Base-by-base conservation (phyloP, 1,140 invertebrate genomes). In the Leptopilina clavipes region DNA sequence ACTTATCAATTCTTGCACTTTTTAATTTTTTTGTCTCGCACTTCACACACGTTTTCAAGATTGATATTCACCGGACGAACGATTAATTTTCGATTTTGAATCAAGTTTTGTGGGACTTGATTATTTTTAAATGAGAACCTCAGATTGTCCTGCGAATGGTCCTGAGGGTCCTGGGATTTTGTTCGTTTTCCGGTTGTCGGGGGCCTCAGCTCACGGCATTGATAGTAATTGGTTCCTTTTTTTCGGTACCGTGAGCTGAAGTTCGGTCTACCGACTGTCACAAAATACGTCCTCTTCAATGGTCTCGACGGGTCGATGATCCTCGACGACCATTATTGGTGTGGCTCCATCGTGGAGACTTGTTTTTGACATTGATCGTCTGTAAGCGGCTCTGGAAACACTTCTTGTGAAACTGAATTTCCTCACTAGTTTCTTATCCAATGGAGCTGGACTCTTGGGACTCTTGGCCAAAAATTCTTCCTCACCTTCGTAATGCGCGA, bases 361-460 rank as follows among this genome's bases (percentile, higher is more conserved):
- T 14, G 92, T 91, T 79, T 92, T 93, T 6, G 91, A 92, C 45
- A 89, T 86, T 6, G 93, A 92, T 65, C 91, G 89, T 80, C 93
- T 91, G 83, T 93, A 94, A 9, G 92, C 90, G 65, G 94, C 93
- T 19, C 91, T 89, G 0, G 93, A 94, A 2, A 94, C 92, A 81
- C 92, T 93, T 77, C 93, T 92, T 0, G 93, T 94, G 76, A 94
- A 94, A 40, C 93, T 93, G 85, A 94, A 93, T 59, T 93, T 92
- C 45, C 93, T 84, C 0, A 90, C 89, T 3, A 91, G 91, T 89
- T 90, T 93, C 86, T 88, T 93, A 87, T 86, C 93, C 78, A 92
- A 86, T 65, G 92, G 91, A 71, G 89, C 91, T 75, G 89, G 92
- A 79, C 87, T 91, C 82, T 86, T 92, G 65, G 89, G 91, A 80